Conservation (phyloP, 1,140 invertebrate genomes). For the Steinernema khuongi region DNA sequence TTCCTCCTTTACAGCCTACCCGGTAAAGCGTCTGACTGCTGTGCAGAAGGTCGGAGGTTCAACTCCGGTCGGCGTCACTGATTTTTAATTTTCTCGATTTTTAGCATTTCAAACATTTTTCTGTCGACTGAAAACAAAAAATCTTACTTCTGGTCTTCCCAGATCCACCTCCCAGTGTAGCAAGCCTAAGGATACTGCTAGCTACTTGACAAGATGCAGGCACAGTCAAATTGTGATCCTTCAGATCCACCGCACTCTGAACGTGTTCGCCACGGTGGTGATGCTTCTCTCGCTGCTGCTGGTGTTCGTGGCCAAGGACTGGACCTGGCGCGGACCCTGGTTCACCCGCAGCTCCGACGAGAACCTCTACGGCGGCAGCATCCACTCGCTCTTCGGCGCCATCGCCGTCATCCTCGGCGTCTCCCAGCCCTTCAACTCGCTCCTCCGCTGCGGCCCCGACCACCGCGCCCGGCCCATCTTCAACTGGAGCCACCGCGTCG, state of each 20-base stretch:
- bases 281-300: slow-evolving; percentile 18
- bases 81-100: no score
- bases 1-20: no score
- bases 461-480: slow-evolving; percentile 10
- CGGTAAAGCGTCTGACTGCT: no score
- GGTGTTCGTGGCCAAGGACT: slow-evolving; percentile 22
- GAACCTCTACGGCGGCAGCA: not conserved
- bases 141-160: no score
- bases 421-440: slow-evolving; percentile 19
- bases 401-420: slow-evolving; percentile 18
- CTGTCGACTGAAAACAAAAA: no score
- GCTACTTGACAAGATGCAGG: no score
- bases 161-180: no score
- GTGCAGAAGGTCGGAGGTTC: no score
- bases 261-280: slow-evolving; percentile 13
- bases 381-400: slow-evolving; percentile 24
- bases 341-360: slow-evolving; percentile 10
- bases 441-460: slow-evolving; percentile 22
- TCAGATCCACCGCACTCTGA: slow-evolving; percentile 24
- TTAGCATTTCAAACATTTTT: no score
- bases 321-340: slow-evolving; percentile 19
- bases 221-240: not conserved
- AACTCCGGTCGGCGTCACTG: no score
- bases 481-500: slow-evolving; percentile 20
- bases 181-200: no score